These are phyloP conservation scores for Drosophila histrio DNA, from an alignment of 2,888 invertebrate species.

Conservation along the genomic window DNA sequence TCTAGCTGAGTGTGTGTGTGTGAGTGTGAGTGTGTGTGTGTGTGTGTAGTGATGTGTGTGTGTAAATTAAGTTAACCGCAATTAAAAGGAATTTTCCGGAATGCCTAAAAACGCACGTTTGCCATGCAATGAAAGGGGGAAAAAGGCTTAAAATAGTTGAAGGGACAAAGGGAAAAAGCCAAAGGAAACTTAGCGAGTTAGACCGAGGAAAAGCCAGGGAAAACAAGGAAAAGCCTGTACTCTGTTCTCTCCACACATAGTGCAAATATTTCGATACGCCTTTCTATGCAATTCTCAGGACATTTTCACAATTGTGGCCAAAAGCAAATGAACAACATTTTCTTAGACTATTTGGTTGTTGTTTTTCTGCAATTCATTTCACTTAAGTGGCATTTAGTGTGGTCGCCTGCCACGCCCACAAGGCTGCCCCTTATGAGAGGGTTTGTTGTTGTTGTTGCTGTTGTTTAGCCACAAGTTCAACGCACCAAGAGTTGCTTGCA, in stretches of 20 bases:
- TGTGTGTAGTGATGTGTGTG: slow-evolving; percentile 7
- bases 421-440: background rate
- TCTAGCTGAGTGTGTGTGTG: slow-evolving; percentile 1
- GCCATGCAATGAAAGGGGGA: background rate
- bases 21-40: slow-evolving; percentile 17
- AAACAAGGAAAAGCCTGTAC: background rate
- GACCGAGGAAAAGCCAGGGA: background rate
- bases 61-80: slow-evolving; percentile 35
- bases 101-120: slow-evolving; percentile 16
- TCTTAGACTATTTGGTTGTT: slow-evolving; percentile 19
- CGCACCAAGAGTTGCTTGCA: slow-evolving; percentile 28
- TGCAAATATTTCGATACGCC: slow-evolving; percentile 19
- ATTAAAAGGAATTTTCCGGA: slow-evolving; percentile 43
- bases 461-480: slow-evolving; percentile 50
- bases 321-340: background rate
- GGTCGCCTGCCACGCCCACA: slow-evolving; percentile 50
- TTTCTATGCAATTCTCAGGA: slow-evolving; percentile 15
- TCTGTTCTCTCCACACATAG: background rate
- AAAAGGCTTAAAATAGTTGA: slow-evolving; percentile 4
- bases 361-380: slow-evolving; percentile 64
- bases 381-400: slow-evolving; percentile 66
- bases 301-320: background rate
- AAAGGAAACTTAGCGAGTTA: background rate
- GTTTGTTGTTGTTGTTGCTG: slow-evolving; percentile 26
- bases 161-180: background rate